These are phyloP conservation scores for Euplagia quadripunctaria DNA, from an alignment of 2,888 invertebrate genomes.

Conservation along the genomic window DNA sequence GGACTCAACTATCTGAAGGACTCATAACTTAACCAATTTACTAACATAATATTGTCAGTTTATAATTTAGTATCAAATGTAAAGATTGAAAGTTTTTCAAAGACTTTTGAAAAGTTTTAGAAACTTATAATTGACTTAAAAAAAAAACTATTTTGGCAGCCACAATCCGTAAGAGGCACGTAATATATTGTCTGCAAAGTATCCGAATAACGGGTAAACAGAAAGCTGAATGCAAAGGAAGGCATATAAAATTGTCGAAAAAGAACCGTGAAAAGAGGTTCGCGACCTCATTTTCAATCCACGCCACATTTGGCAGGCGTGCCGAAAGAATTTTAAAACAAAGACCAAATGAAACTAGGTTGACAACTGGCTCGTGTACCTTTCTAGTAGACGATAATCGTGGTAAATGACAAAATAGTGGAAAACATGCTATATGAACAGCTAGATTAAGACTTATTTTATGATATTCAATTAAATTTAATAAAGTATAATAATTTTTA, in stretches of 20 bases:
- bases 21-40: too few species aligned
- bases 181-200: slow-evolving; percentile 40
- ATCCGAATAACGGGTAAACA: slow-evolving; percentile 40
- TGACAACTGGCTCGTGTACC: slow-evolving; percentile 43
- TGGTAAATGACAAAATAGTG: slow-evolving; percentile 23
- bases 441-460: not conserved
- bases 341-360: slow-evolving; percentile 55
- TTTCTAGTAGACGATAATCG: slow-evolving; percentile 29
- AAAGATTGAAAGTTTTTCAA: not conserved
- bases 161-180: slow-evolving; percentile 19
- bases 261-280: slow-evolving; percentile 48
- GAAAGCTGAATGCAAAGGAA: slow-evolving; percentile 50
- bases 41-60: too few species aligned
- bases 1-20: too few species aligned
- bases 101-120: not conserved
- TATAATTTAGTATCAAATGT: not conserved
- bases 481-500: too few species aligned
- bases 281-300: slow-evolving; percentile 64
- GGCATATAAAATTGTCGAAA: slow-evolving; percentile 48
- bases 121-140: not conserved
- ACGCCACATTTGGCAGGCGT: slow-evolving; percentile 72
- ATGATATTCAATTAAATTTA: too few species aligned
- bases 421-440: not conserved
- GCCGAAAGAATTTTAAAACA: slow-evolving; percentile 72
- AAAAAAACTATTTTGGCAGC: not conserved